Evolutionary conservation across 2,888 invertebrate genomes (phyloP).

Genomic region (Frankliniella intonsa): DNA sequence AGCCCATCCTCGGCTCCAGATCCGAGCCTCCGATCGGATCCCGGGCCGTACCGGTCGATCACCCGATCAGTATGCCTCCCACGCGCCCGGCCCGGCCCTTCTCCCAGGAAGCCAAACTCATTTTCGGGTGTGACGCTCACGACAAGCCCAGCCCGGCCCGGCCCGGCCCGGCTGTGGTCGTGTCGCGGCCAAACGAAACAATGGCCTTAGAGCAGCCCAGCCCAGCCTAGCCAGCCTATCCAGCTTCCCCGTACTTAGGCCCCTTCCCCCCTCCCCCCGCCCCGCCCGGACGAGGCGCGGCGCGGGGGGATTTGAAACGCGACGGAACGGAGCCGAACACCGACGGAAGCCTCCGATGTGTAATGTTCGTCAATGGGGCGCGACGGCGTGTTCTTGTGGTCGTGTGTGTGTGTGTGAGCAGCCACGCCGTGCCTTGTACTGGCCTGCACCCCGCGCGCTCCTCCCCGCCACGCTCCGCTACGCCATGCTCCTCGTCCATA

Average conservation of each 20-base stretch:
- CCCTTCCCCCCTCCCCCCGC: background rate
- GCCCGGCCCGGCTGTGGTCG: background rate
- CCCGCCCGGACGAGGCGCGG: background rate
- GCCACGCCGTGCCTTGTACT: no score
- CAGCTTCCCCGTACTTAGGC: background rate
- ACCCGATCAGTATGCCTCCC: background rate
- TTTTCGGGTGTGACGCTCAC: slow-evolving; percentile 19
- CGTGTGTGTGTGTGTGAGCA: no score
- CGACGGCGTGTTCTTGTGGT: background rate
- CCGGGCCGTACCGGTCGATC: slow-evolving; percentile 55
- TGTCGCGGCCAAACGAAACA: no score
- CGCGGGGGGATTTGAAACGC: background rate
- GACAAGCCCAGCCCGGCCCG: background rate
- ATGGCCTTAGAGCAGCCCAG: no score
- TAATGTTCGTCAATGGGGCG: background rate
- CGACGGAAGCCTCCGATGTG: slow-evolving; percentile 14
- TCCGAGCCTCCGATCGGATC: no score
- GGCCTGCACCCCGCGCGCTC: no score
- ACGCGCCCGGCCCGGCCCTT: background rate
- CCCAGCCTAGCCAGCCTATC: no score
- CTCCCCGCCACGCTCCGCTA: background rate
- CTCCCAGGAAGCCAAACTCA: slow-evolving; percentile 1
- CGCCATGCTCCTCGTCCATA: slow-evolving; percentile 5
- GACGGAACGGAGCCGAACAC: background rate
- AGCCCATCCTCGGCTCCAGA: no score